Evolutionary conservation across 2,888 invertebrate species (phyloP), one percentile per base, ranked within the genome.

Genomic region (Drosophila acutilabella): DNA sequence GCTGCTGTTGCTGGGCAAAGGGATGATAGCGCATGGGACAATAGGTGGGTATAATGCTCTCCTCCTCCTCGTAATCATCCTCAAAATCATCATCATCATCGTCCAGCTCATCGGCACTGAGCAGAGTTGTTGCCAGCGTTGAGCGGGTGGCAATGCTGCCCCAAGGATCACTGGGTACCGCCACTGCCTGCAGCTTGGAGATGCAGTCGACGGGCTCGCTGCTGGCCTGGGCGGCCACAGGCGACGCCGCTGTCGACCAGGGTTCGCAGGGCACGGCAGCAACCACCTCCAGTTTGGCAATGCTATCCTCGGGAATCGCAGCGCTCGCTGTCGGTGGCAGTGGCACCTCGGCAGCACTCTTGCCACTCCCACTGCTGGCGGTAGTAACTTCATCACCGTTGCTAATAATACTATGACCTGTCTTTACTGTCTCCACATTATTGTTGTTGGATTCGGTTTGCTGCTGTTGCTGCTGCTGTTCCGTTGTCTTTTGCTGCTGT

Each of bases 131-230:
- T 33, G 92, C 92, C 30, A 93, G 77, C 20, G 92, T 91, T 2
- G 92, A 92, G 33, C 91, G 89, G 2, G 92, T 91, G 33, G 92
- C 90, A 71, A 91, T 91, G 73, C 92, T 91, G 64, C 92, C 92
- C 94, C 94, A 93, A 50, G 94, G 93, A 92, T 94, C 94, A 52
- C 93, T 94, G 88, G 94, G 95, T 92, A 95, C 95, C 80, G 95
- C 95, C 89, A 95, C 95, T 81, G 95, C 95, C 93, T 95, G 95
- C 92, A 95, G 93, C 92, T 94, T 94, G 90, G 95, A 94, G 92
- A 94, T 94, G 89, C 94, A 94, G 89, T 94, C 94, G 36, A 92
- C 92, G 16, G 92, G 91, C 71, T 92, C 92, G 26, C 81, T 58
- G 59, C 41, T 53, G 51, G 60, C 87, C 7, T 36, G 36, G 0